Evolutionary conservation across 2,113 vertebrate species (phyloP).

Genomic region (Corvus hawaiiensis): DNA sequence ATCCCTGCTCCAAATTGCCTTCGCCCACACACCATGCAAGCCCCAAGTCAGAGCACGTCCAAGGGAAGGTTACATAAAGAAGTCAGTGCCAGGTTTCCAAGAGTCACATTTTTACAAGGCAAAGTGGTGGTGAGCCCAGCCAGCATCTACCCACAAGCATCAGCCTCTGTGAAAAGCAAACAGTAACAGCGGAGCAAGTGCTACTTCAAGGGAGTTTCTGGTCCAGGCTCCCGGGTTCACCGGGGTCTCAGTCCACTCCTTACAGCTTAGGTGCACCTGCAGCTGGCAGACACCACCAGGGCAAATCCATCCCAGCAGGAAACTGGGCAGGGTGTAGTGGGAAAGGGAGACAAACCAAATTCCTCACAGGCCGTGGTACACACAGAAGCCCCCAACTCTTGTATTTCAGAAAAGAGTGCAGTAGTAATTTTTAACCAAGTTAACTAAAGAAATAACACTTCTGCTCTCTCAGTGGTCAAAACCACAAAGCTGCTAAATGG

Average conservation of each 20-base stretch:
- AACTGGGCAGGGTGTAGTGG: accelerated
- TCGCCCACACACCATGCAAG: background rate
- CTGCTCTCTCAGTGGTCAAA: background rate
- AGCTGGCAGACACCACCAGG: background rate
- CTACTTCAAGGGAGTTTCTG: background rate
- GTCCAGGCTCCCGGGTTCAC: background rate
- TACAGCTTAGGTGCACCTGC: background rate
- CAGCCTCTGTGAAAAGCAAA: background rate
- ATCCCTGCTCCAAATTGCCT: background rate
- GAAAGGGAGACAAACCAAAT: background rate
- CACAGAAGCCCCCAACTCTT: accelerated
- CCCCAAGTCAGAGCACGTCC: background rate
- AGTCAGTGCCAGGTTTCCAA: background rate
- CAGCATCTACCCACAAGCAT: background rate
- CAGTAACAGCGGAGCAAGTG: background rate
- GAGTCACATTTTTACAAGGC: background rate
- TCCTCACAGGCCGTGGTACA: background rate
- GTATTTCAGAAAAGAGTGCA: background rate
- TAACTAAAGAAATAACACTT: background rate
- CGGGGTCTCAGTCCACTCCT: accelerated
- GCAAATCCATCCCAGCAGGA: background rate
- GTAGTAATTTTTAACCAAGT: background rate
- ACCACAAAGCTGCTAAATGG: background rate
- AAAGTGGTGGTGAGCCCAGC: background rate
- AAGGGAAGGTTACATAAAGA: background rate